These are phyloP conservation scores for Tokudaia tokunoshimensis DNA, from an alignment of 2,797 vertebrate genomes.

Conservation along the genomic window DNA sequence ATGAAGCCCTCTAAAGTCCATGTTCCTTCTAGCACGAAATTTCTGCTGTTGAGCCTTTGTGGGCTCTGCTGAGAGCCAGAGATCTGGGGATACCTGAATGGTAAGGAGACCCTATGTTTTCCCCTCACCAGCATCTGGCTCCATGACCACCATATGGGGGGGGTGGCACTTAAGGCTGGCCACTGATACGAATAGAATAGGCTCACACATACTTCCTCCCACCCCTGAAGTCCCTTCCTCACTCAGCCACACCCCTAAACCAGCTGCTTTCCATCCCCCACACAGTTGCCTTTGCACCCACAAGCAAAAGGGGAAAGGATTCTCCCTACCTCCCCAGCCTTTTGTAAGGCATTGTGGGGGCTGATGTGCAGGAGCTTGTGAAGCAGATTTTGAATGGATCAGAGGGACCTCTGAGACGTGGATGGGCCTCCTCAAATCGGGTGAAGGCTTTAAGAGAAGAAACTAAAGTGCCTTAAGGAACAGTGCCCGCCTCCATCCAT, in stretches of 20 bases:
- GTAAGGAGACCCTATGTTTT: background rate
- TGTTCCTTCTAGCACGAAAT: no score
- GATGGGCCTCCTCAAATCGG: background rate
- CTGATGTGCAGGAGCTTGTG: background rate
- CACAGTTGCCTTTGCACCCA: accelerated
- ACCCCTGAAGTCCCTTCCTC: accelerated
- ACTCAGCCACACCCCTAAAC: accelerated
- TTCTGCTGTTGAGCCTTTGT: background rate
- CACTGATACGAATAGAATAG: accelerated
- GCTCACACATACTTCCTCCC: no score
- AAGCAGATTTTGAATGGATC: background rate
- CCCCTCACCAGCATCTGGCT: background rate
- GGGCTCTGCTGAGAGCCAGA: background rate
- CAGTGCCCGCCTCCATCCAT: background rate
- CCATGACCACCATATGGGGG: accelerated
- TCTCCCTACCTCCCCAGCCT: background rate
- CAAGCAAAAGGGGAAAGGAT: background rate
- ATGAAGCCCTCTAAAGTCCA: background rate
- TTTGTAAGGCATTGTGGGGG: background rate
- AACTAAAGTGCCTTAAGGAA: background rate
- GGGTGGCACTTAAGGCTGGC: background rate
- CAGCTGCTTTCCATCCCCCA: no score
- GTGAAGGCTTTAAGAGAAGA: background rate
- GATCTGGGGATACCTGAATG: background rate
- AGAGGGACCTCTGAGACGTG: background rate